These are phyloP conservation scores for Thaleichthys pacificus DNA, from an alignment of 2,797 vertebrate species.

Conservation along the genomic window DNA sequence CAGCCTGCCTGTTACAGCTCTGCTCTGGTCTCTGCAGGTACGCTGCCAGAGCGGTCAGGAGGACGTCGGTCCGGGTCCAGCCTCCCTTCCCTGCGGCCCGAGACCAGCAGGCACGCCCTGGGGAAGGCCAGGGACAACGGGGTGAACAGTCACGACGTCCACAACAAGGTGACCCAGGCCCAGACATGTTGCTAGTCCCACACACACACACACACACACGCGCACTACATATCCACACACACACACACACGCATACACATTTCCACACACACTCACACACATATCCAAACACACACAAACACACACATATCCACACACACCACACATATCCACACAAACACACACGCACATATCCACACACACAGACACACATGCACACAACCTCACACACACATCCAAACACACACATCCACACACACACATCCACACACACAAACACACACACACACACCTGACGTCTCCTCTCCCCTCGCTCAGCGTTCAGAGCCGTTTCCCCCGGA, in stretches of 20 bases:
- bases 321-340: not conserved
- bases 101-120: constrained; percentile 77
- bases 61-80: constrained; percentile 74
- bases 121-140: constrained; percentile 88
- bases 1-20: not conserved
- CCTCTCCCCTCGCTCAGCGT: constrained; percentile 41
- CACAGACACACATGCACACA: not conserved
- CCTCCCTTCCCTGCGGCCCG: constrained; percentile 88
- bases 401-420: no score
- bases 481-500: constrained; percentile 82
- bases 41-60: constrained; percentile 75
- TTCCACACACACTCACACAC: no score
- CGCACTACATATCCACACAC: not conserved
- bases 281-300: not conserved
- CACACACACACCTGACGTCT: constrained; percentile 20
- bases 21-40: constrained; percentile 72
- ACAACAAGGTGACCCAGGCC: constrained; percentile 77
- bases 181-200: not conserved
- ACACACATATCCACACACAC: not conserved
- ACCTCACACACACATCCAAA: no score
- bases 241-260: not conserved
- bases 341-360: not conserved
- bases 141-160: constrained; percentile 77
- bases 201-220: not conserved
- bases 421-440: no score